Base-by-base conservation (phyloP, 2,113 vertebrate genomes). In the Boleophthalmus pectinirostris region DNA sequence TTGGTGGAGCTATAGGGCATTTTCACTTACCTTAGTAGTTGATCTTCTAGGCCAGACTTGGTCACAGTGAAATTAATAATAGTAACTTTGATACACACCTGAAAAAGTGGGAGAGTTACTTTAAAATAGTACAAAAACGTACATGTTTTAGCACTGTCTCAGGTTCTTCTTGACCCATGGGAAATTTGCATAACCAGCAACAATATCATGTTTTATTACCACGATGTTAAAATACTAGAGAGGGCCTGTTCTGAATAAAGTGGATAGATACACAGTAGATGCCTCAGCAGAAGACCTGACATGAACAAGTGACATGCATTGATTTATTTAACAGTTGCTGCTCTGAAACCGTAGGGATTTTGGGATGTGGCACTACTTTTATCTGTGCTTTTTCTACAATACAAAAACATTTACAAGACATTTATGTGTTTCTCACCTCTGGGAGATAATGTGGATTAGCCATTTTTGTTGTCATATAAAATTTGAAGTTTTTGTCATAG, bases 71-170 rank as follows among this genome's bases (percentile, higher is more conserved):
- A 96, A 86, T 96, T 97, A 77, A 97, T 96, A 74, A 96, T 92
- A 51, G 96, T 97, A 67, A 96, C 96, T 93, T 96, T 96, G 76
- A 97, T 96, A 79, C 96, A 96, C n/a, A 96, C 95, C 96, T 96
- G 79, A 57, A 76, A 69, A 87, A 16, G 0, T 47, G 0, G 45
- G 18, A 10, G 18, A 15, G 58, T 45, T 15, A 53, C 8, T 33
- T 25, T 33, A 46, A 7, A 47, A 2, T 23, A 0, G 49, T 38
- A 20, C 33, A 25, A 64, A 9, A 66, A 47, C 65, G 15, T 24
- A 56, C n/a, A 23, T 5, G 16, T 23, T 56, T 56, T 23, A 56
- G n/a, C 10, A 23, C 23, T 8, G 21, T 43, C 38, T 10, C n/a
- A 23, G 12, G 11, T n/a, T 3, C 8, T n/a, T 21, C n/a, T 23